Base-by-base conservation (phyloP, 2,797 vertebrate species). In the Crenichthys baileyi region DNA sequence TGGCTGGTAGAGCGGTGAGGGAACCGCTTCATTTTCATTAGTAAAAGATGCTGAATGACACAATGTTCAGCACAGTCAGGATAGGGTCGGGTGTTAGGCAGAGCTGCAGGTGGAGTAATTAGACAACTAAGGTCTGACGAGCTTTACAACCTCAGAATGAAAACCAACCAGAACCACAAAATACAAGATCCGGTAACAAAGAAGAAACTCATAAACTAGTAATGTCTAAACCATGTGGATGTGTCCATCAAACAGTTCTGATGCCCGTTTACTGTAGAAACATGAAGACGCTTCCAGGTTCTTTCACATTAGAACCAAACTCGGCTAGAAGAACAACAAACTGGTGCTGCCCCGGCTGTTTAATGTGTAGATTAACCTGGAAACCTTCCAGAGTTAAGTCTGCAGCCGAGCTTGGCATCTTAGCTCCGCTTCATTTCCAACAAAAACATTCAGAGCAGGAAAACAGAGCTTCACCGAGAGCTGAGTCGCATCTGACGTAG, bases 371-470 rank as follows among this genome's bases (percentile, higher is more conserved):
- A 67, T 61, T 70, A n/a, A 29, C n/a, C 15, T 70, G 77, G 63
- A 74, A 39, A 53, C 31, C 53, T 5, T 74, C 58, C 82, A 75
- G 44, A 53, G 75, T 51, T 71, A n/a, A 0, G 29, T 5, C 41
- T 13, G 24, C 9, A 13, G 26, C 26, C 18, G 76, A 1, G 39
- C 20, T 70, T 29, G 70, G 75, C 77, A 2, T 20, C 44, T 6
- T 7, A 51, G 76, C 84, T 68, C 50, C 11, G 75, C 31, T 73
- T 79, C 51, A 46, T 60, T 61, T 83, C 63, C 56, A 55, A 29
- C n/a, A 55, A 60, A 44, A 24, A 79, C 68, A 15, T 36, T 50
- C 22, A 16, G 29, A 46, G 24, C 26, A 75, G 44, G 36, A 36
- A 13, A 5, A n/a, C 11, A 18, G 56, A 72, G 65, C 29, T 26